Base-by-base conservation (phyloP, 2,113 vertebrate species). In the Sprattus sprattus region DNA sequence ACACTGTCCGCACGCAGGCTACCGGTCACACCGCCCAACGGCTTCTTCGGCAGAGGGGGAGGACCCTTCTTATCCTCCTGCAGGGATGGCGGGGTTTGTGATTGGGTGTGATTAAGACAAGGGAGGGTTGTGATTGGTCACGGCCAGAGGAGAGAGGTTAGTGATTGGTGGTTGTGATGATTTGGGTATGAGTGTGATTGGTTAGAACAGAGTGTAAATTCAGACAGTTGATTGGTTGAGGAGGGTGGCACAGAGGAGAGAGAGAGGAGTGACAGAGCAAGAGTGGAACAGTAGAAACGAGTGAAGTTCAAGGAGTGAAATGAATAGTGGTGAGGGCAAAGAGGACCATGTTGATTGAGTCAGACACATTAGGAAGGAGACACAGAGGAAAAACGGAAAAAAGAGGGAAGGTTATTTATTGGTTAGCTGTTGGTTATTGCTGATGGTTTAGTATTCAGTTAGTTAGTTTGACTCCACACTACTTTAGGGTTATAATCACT, bases 1-100 rank as follows among this genome's bases (percentile, higher is more conserved):
- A 91, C 78, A 44, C 94, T 94, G 86, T 95, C 94, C 0, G 92
- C 92, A 57, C 94, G 91, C 25, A 95, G 93, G 88, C 92, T 94
- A 86, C 93, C 94, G 28, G 92, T 95, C 91, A 94, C 93, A 46
- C 95, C 94, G 13, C 94, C 94, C 8, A 89, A 90, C 71, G 95
- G 93, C 92, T 95, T 96, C 95, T 95, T 95, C 94, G 95, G 95
- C 94, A 96, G 95, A 20, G 94, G 95, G 75, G 95, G 95, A 94
- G 95, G 95, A 88, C 93, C 91, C 89, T 95, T 95, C 91, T 95
- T 95, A 85, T 96, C 95, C 89, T 95, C 95, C 95, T 95, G 86
- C 54, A 82, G 45, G 60, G 44, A 75, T 54, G 80, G 44, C 22
- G 84, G 6, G 39, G 20, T 39, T 39, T 5, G 39, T 20, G 57